Evolutionary conservation across 2,113 vertebrate species (phyloP).

Genomic region (Anguilla japonica): DNA sequence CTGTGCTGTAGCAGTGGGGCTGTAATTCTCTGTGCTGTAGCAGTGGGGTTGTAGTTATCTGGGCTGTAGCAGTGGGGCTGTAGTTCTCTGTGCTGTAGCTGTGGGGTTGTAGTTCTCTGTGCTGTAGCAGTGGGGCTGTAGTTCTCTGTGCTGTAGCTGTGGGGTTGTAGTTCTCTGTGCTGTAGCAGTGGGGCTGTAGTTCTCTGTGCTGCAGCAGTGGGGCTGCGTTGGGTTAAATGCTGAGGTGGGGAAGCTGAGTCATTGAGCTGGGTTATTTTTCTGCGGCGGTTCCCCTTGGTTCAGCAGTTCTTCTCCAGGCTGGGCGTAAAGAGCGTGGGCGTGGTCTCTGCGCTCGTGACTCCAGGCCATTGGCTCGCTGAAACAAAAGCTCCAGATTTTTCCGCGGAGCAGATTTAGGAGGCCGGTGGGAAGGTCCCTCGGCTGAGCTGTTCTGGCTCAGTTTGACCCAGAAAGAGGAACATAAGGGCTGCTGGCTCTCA

Average conservation of each 20-base stretch:
- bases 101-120: too few species aligned
- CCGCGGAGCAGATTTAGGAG: neutral
- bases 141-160: too few species aligned
- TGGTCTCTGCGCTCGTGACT: neutral
- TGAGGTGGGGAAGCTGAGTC: neutral
- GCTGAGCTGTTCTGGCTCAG: conserved; percentile 7
- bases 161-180: too few species aligned
- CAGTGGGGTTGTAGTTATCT: too few species aligned
- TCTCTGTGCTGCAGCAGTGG: too few species aligned
- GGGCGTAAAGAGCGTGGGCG: neutral
- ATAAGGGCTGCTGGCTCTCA: conserved; percentile 7
- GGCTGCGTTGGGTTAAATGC: neutral
- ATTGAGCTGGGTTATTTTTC: neutral
- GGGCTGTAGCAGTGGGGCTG: too few species aligned
- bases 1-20: too few species aligned
- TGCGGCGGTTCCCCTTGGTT: neutral
- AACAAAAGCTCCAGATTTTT: neutral
- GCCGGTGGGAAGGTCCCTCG: neutral
- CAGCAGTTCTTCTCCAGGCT: conserved; percentile 8
- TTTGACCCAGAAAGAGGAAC: neutral
- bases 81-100: too few species aligned
- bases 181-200: too few species aligned
- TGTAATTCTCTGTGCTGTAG: too few species aligned
- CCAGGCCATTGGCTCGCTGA: neutral
- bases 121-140: too few species aligned